Base-by-base conservation (phyloP, 23 tunicate species). In the Trididemnum nubilum region DNA sequence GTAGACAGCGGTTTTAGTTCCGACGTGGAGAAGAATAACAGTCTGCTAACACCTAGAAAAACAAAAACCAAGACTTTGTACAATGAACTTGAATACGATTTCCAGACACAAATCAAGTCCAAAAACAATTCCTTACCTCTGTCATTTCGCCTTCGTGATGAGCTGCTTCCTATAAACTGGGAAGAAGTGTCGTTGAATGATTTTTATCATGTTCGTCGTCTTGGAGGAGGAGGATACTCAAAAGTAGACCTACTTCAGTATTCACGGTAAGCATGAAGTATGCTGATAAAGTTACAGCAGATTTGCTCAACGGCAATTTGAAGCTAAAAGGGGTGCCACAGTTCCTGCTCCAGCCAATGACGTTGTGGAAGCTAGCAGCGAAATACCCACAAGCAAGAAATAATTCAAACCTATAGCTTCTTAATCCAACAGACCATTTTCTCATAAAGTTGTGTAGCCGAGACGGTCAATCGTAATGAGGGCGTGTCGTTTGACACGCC, bases 151-250 rank as follows among this genome's bases (percentile, higher is more conserved):
- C 2, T 15, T 36, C 27, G 7, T n/a, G 29, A 70, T 15, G 38
- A 31, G 37, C 5, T 24, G 38, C 44, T 31, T 30, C 31, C 51
- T 31, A 58, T 81, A 44, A 73, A 29, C 19, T 81, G 85, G 85
- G 59, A 70, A 35, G 85, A 89, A 31, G 66, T 89, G 63, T 36
- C 77, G 23, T 71, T 83, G 49, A 65, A 74, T 34, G 94, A 89
- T 51, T 78, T 89, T 22, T 40, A 51, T 30, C 77, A 77, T 22
- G 73, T 89, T 23, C 71, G 85, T 0, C 21, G 52, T 36, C 77
- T 89, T 25, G 94, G 94, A 23, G 94, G 94, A 4, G 94, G 94
- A 25, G 94, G 94, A 64, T 89, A 77, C 54, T 88, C 94, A 3
- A 71, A 69, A 72, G 94, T 89, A 24, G 88, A 83, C 58, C 54